A percentile compares a stretch with the other conserved stretches of the same genome.
These are phyloP conservation scores for Cerastoderma edule DNA, from an alignment of 2,888 invertebrate genomes.

Conservation along the genomic window DNA sequence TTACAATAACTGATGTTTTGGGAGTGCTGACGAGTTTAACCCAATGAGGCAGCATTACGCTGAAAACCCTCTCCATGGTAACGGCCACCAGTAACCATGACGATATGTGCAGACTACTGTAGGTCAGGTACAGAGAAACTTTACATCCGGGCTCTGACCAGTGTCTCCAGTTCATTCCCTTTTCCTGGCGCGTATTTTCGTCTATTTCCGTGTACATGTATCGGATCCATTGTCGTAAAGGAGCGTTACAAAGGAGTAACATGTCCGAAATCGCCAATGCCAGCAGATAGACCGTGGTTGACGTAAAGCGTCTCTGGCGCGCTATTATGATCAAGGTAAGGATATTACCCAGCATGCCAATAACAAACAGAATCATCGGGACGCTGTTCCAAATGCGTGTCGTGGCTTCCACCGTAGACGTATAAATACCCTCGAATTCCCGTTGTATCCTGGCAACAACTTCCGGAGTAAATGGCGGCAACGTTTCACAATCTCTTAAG, in stretches of 20 bases:
- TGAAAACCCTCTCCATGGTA: slow-evolving; percentile 18
- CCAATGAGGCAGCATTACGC: slow-evolving; percentile 35
- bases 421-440: neutral
- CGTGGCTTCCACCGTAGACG: slow-evolving; percentile 2
- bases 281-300: slow-evolving; percentile 27
- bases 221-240: slow-evolving; percentile 37
- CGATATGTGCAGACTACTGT: slow-evolving; percentile 40
- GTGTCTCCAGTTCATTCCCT: slow-evolving; percentile 27
- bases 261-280: slow-evolving; percentile 32
- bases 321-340: slow-evolving; percentile 52
- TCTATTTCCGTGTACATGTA: neutral
- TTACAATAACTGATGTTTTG: slow-evolving; percentile 4
- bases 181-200: neutral
- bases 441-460: neutral
- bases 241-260: slow-evolving; percentile 24
- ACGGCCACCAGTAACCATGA: slow-evolving; percentile 47
- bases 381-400: slow-evolving; percentile 45
- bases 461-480: neutral
- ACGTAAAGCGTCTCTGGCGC: slow-evolving; percentile 24
- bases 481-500: neutral
- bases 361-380: slow-evolving; percentile 66
- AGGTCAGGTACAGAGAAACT: slow-evolving; percentile 38
- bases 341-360: slow-evolving; percentile 71
- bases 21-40: slow-evolving; percentile 29
- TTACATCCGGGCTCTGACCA: slow-evolving; percentile 34